Conservation (phyloP, 2,113 vertebrate genomes). For the Neogale vison region DNA sequence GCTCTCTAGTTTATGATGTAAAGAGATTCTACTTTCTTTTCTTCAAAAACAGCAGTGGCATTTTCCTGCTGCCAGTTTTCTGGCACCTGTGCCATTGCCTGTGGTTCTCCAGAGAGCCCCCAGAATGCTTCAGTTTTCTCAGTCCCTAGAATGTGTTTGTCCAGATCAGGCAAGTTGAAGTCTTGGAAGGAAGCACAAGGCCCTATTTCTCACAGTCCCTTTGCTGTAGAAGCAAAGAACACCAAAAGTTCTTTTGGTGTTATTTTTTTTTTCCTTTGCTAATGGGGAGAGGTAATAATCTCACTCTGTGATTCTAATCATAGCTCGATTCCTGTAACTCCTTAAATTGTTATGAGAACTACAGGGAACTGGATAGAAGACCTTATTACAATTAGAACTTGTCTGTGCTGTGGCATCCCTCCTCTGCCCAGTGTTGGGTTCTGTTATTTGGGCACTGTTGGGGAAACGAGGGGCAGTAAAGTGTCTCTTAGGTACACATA, state of each 20-base stretch:
- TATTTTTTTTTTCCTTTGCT: background rate
- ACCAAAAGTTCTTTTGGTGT: background rate
- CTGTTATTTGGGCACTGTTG: background rate
- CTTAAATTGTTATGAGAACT: conserved; percentile 12
- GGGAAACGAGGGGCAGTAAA: background rate
- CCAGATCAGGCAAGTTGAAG: background rate
- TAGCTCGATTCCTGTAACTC: background rate
- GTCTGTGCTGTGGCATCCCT: background rate
- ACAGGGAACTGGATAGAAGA: background rate
- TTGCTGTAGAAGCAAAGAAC: background rate
- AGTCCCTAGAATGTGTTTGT: background rate
- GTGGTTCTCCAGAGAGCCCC: background rate
- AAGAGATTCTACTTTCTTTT: conserved; percentile 60
- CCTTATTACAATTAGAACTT: background rate
- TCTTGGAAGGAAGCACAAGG: background rate
- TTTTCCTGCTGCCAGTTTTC: conserved; percentile 62
- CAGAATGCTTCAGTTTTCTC: background rate
- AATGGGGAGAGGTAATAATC: background rate
- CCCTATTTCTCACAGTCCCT: background rate
- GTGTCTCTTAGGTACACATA: background rate
- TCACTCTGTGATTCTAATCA: background rate
- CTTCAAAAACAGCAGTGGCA: conserved; percentile 64
- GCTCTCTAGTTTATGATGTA: conserved; percentile 48
- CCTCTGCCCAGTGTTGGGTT: background rate
- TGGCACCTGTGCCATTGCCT: conserved; percentile 8